phyloP scores from a whole-genome alignment of 2,888 invertebrate species.

The Agrypnus murinus region DNA sequence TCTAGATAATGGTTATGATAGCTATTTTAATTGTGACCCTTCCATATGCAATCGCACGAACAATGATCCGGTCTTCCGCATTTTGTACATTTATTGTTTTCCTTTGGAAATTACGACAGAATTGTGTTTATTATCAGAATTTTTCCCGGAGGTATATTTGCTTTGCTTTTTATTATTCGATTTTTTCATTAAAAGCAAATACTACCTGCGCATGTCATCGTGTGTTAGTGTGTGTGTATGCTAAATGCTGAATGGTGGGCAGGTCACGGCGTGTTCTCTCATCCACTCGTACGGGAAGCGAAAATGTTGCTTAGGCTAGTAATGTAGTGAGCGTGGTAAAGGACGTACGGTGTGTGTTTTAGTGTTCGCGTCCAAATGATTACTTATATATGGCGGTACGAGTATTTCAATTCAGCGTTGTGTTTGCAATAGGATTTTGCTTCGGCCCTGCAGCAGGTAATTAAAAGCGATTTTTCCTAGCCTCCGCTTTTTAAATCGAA shows the following conservation, averaged over 20 bases:
- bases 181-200: slow-evolving; percentile 51
- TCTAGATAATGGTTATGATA: too few species aligned
- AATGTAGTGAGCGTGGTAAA: slow-evolving; percentile 57
- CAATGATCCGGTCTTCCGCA: too few species aligned
- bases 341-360: slow-evolving; percentile 63
- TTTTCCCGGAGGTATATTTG: slow-evolving; percentile 32
- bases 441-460: slow-evolving; percentile 64
- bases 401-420: slow-evolving; percentile 82
- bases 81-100: too few species aligned
- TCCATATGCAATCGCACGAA: too few species aligned
- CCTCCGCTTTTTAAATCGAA: neutral
- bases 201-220: slow-evolving; percentile 59
- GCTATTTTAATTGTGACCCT: too few species aligned
- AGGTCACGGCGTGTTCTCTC: slow-evolving; percentile 60
- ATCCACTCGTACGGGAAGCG: slow-evolving; percentile 73
- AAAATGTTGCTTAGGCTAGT: slow-evolving; percentile 63
- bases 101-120: too few species aligned
- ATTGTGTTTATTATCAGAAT: too few species aligned
- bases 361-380: slow-evolving; percentile 76
- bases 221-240: slow-evolving; percentile 54
- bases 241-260: slow-evolving; percentile 62
- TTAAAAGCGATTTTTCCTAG: neutral
- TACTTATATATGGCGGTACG: slow-evolving; percentile 86
- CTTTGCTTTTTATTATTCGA: slow-evolving; percentile 36
- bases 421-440: slow-evolving; percentile 74